Evolutionary conservation across 2,797 vertebrate genomes (phyloP).

Genomic region (Otus scops): DNA sequence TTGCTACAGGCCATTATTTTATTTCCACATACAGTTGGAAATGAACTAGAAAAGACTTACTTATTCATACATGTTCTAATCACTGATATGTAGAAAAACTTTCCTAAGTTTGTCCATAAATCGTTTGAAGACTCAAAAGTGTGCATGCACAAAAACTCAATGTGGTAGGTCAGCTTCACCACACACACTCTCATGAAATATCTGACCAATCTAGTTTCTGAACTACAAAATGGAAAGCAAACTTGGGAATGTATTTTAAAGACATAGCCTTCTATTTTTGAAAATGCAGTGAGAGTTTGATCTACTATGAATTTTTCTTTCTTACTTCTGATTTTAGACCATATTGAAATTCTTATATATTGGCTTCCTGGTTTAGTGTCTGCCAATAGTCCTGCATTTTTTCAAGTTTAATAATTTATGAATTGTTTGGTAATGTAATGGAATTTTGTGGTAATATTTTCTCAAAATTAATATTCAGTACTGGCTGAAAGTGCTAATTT

Average conservation of each 20-base stretch:
- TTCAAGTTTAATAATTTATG: conserved; percentile 31
- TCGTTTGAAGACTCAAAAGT: neutral
- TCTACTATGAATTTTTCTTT: neutral
- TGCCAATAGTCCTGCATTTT: neutral
- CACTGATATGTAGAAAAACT: neutral
- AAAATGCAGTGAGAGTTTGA: neutral
- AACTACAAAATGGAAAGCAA: neutral
- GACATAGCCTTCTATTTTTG: neutral
- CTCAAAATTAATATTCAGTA: conserved; percentile 56
- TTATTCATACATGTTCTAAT: neutral
- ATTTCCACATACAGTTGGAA: neutral
- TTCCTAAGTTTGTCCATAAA: neutral
- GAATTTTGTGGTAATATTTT: conserved; percentile 53
- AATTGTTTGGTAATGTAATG: conserved; percentile 10
- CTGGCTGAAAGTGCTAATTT: conserved; percentile 49
- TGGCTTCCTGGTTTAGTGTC: neutral
- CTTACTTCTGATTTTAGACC: neutral
- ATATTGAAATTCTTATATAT: neutral
- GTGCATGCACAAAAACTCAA: neutral
- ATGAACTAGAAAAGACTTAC: neutral
- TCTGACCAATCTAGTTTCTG: neutral
- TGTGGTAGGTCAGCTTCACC: neutral
- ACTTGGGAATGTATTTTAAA: neutral
- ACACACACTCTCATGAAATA: neutral
- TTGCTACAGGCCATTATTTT: neutral